Evolutionary conservation across 30 jellyfish, hydroid and myxozoan species (phyloP).

Genomic region (Clytia hemisphaerica): DNA sequence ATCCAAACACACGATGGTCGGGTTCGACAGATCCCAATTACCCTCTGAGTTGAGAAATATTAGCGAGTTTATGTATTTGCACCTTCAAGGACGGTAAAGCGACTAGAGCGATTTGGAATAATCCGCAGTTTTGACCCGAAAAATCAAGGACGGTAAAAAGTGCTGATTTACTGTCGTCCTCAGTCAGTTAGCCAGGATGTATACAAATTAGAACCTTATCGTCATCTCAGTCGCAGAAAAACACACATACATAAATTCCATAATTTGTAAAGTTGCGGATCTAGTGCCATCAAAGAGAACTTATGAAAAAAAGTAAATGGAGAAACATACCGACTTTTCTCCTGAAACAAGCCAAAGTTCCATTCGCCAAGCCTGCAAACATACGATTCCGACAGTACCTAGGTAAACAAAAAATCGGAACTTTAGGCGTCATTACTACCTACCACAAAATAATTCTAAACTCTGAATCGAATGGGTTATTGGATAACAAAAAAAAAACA

Average conservation of each 20-base stretch:
- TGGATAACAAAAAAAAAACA: too few species aligned
- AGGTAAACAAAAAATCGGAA: background rate
- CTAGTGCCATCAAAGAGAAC: background rate
- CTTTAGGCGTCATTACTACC: background rate
- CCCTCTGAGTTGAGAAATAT: conserved; percentile 28
- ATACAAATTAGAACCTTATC: background rate
- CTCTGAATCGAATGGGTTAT: too few species aligned
- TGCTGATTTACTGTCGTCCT: too few species aligned
- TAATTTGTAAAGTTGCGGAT: background rate
- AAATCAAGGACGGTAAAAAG: too few species aligned
- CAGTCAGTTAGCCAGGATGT: too few species aligned
- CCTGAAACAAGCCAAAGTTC: conserved; percentile 82
- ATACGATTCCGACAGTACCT: conserved; percentile 22
- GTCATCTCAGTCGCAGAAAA: background rate
- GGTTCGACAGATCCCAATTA: conserved; percentile 81
- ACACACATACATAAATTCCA: background rate
- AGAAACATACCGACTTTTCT: conserved; percentile 58
- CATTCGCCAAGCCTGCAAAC: conserved; percentile 91
- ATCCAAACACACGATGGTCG: conserved; percentile 62
- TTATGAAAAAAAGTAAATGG: background rate
- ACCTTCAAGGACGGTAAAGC: too few species aligned
- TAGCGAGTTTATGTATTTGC: too few species aligned
- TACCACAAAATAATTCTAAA: too few species aligned
- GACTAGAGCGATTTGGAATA: too few species aligned
- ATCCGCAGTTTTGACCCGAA: too few species aligned